A percentile compares a stretch with the other conserved stretches of the same genome.
Evolutionary conservation across 2,888 invertebrate species (phyloP).

Genomic region (Chalcis sispes): DNA sequence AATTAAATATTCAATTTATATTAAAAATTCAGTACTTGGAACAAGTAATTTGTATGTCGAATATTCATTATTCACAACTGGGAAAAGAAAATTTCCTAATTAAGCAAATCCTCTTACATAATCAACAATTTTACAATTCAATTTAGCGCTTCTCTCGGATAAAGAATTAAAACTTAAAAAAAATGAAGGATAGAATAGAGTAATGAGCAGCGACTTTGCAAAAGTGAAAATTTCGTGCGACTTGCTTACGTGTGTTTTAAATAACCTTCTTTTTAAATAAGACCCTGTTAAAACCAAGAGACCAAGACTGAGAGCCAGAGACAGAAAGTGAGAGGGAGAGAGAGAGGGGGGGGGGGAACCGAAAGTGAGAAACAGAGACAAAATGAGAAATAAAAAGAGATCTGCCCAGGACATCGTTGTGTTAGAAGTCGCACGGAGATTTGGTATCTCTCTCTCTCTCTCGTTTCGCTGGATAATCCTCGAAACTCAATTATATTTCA

Average conservation of each 20-base stretch:
- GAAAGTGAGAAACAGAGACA: slow-evolving; percentile 8
- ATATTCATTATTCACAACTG: neutral
- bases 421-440: slow-evolving; percentile 68
- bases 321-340: slow-evolving; percentile 3
- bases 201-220: too few relatives aligned
- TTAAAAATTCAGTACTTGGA: too few relatives aligned
- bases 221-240: slow-evolving; percentile 47
- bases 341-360: slow-evolving; percentile 14
- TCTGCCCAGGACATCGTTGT: slow-evolving; percentile 1
- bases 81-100: slow-evolving; percentile 36
- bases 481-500: slow-evolving; percentile 76
- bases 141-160: slow-evolving; percentile 25
- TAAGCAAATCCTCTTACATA: slow-evolving; percentile 39
- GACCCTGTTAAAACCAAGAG: slow-evolving; percentile 12
- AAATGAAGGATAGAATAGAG: neutral
- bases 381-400: neutral
- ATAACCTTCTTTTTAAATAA: slow-evolving; percentile 54
- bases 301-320: neutral
- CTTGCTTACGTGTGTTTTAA: slow-evolving; percentile 49
- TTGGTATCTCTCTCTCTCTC: slow-evolving; percentile 62
- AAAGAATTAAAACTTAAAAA: slow-evolving; percentile 35
- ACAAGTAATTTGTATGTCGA: too few relatives aligned
- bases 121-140: slow-evolving; percentile 45
- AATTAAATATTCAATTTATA: too few relatives aligned
- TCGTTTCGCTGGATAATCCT: slow-evolving; percentile 73